These are phyloP conservation scores for Pecten maximus DNA, from an alignment of 2,888 invertebrate genomes.

Conservation along the genomic window DNA sequence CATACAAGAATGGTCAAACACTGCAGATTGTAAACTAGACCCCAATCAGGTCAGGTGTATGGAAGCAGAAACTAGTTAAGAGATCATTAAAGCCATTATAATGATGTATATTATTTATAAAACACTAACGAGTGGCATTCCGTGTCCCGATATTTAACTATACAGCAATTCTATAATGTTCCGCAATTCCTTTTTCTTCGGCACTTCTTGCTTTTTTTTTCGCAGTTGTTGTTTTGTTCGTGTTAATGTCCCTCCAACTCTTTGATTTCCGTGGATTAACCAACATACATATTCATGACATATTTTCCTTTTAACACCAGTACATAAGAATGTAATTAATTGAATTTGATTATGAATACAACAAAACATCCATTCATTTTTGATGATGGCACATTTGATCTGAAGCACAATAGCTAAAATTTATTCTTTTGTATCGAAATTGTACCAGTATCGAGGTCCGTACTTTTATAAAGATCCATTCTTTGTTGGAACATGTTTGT, in stretches of 20 bases:
- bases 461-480: neutral
- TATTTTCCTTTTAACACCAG: neutral
- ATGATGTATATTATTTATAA: neutral
- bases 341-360: neutral
- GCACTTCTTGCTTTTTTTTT: neutral
- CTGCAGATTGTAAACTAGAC: too few relatives aligned
- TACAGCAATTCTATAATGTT: neutral
- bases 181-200: neutral
- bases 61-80: too few relatives aligned
- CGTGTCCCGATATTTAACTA: neutral
- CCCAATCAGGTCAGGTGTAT: too few relatives aligned
- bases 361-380: neutral
- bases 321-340: neutral
- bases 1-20: too few relatives aligned
- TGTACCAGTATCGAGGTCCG: neutral
- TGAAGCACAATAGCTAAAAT: neutral
- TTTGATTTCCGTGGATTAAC: neutral
- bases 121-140: neutral
- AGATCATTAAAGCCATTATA: neutral
- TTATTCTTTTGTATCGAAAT: neutral
- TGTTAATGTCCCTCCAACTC: neutral
- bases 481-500: neutral
- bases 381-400: neutral
- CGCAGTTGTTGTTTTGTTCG: neutral
- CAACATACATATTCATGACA: neutral